Evolutionary conservation across 1,140 invertebrate genomes (phyloP).

Genomic region (Ctenoplectra terminalis): DNA sequence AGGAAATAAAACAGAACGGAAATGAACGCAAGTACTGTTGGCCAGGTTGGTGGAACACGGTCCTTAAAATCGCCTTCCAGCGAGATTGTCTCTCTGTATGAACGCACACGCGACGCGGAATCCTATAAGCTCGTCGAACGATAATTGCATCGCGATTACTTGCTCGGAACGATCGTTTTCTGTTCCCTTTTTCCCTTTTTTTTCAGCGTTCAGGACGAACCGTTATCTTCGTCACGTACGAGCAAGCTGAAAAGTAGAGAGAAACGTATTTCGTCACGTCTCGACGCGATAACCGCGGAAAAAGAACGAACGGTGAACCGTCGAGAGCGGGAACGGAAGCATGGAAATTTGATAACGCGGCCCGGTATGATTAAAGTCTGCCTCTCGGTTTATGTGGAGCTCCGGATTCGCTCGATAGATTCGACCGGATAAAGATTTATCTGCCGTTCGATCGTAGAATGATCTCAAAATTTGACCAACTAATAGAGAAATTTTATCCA

Average conservation of each 20-base stretch:
- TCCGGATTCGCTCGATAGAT: background rate
- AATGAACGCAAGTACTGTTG: slow-evolving; percentile 66
- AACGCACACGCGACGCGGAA: background rate
- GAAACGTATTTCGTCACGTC: slow-evolving; percentile 50
- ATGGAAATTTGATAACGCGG: slow-evolving; percentile 45
- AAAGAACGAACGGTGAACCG: slow-evolving; percentile 26
- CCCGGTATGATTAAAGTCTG: slow-evolving; percentile 18
- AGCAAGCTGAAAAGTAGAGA: background rate
- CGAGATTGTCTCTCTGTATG: too few relatives aligned
- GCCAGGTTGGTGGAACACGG: too few relatives aligned
- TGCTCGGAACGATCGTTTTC: too few relatives aligned
- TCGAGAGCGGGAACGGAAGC: background rate
- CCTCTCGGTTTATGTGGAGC: slow-evolving; percentile 2
- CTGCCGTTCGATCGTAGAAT: background rate
- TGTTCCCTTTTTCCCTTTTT: background rate
- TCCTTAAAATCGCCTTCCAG: too few relatives aligned
- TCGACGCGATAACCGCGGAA: slow-evolving; percentile 41
- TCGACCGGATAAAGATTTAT: background rate
- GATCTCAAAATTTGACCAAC: background rate
- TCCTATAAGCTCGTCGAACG: background rate
- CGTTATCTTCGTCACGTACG: slow-evolving; percentile 43
- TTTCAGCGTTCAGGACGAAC: background rate
- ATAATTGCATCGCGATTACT: slow-evolving; percentile 37
- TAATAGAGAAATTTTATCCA: too few relatives aligned
- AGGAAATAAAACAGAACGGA: slow-evolving; percentile 62